phyloP scores from a whole-genome alignment of 2,888 invertebrate species.

The Hedychridium roseum region DNA sequence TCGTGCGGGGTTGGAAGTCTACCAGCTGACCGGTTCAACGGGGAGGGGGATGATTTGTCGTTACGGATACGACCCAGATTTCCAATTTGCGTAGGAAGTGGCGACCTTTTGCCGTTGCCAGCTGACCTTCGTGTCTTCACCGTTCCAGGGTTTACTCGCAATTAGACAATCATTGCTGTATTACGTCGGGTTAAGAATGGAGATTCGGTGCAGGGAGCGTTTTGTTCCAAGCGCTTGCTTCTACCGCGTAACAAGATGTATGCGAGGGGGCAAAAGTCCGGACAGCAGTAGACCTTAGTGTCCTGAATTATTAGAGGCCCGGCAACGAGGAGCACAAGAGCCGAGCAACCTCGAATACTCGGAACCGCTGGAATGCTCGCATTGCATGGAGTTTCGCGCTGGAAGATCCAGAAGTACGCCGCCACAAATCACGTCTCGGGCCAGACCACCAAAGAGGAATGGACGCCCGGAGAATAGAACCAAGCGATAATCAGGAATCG shows the following conservation, averaged over 20 bases:
- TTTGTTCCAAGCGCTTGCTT: too few relatives aligned
- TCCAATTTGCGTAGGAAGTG: conserved; percentile 23
- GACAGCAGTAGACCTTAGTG: too few relatives aligned
- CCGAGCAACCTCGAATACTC: not conserved
- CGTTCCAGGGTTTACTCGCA: too few relatives aligned
- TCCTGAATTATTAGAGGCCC: not conserved
- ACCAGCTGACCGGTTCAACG: conserved; percentile 14
- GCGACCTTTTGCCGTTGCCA: too few relatives aligned
- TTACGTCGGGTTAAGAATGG: too few relatives aligned
- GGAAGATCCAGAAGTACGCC: conserved; percentile 38
- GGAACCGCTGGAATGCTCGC: not conserved
- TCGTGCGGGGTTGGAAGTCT: conserved; percentile 24
- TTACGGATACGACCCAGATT: conserved; percentile 31
- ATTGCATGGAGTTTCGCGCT: not conserved
- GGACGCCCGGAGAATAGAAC: too few relatives aligned
- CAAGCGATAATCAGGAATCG: too few relatives aligned
- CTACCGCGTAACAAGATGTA: too few relatives aligned
- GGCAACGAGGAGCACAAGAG: not conserved
- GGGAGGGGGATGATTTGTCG: conserved; percentile 36
- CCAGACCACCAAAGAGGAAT: not conserved
- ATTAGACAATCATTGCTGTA: too few relatives aligned
- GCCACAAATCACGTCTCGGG: conserved; percentile 25
- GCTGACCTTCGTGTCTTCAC: too few relatives aligned
- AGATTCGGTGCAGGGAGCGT: too few relatives aligned
- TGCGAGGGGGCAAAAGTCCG: too few relatives aligned